Evolutionary conservation across 1,140 invertebrate species (phyloP).

Genomic region (Tetraneura akinire): DNA sequence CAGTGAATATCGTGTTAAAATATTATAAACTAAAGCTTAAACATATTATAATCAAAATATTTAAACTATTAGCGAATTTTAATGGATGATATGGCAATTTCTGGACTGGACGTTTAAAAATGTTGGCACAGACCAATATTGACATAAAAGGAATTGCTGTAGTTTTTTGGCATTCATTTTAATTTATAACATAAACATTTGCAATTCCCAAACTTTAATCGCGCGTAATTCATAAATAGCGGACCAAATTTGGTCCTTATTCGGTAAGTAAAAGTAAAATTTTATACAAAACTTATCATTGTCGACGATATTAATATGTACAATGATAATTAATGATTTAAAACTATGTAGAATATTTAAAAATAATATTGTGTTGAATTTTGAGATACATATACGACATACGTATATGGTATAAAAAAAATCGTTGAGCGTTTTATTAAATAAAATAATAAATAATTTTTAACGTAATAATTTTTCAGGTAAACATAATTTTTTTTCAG

Average conservation of each 20-base stretch:
- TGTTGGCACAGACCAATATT: conserved; percentile 24
- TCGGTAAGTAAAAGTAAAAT: too few relatives aligned
- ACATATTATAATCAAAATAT: neutral
- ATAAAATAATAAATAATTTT: too few relatives aligned
- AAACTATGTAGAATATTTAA: neutral
- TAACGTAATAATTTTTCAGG: too few relatives aligned
- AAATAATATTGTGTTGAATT: neutral
- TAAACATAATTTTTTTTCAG: too few relatives aligned
- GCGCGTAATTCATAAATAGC: conserved; percentile 1
- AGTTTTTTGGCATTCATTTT: conserved; percentile 32
- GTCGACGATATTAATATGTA: neutral
- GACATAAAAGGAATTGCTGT: conserved; percentile 19
- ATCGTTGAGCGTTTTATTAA: too few relatives aligned
- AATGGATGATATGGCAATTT: neutral
- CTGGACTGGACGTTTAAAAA: neutral
- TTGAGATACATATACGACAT: too few relatives aligned
- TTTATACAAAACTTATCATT: neutral
- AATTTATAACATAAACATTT: conserved; percentile 29
- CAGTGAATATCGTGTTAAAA: neutral
- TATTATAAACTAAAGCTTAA: neutral
- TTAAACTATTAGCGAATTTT: neutral
- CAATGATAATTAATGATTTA: neutral
- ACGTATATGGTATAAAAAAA: too few relatives aligned
- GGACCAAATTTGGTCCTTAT: neutral
- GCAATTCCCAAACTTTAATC: conserved; percentile 28